phyloP scores from a whole-genome alignment of 2,888 invertebrate genomes.

The Drosophila niveifrons region DNA sequence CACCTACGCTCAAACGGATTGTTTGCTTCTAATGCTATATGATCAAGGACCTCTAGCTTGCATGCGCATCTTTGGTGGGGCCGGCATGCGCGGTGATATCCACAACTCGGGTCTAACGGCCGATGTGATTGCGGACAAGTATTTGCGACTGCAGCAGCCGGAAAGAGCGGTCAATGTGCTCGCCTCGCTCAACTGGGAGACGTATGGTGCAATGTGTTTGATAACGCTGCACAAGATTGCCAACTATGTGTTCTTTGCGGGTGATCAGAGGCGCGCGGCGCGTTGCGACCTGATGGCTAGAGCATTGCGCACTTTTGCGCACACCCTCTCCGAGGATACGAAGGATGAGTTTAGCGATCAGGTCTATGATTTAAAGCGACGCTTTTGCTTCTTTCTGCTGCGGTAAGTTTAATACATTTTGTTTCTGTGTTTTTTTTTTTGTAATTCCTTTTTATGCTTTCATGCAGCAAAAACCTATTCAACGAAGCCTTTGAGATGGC shows the following conservation, averaged over 20 bases:
- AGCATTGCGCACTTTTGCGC: slow-evolving; percentile 92
- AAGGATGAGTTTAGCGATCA: slow-evolving; percentile 91
- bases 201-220: slow-evolving; percentile 91
- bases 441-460: slow-evolving; percentile 7
- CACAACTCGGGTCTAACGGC: slow-evolving; percentile 87
- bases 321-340: slow-evolving; percentile 88
- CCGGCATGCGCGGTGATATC: slow-evolving; percentile 85
- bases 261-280: slow-evolving; percentile 77
- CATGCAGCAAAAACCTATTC: slow-evolving; percentile 88
- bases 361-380: slow-evolving; percentile 92
- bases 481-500: slow-evolving; percentile 94
- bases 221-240: slow-evolving; percentile 91
- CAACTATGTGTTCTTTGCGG: slow-evolving; percentile 87
- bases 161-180: slow-evolving; percentile 90
- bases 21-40: slow-evolving; percentile 87
- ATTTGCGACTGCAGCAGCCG: slow-evolving; percentile 88
- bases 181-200: slow-evolving; percentile 91
- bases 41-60: slow-evolving; percentile 88
- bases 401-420: slow-evolving; percentile 86
- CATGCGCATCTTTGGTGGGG: slow-evolving; percentile 86
- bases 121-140: slow-evolving; percentile 88
- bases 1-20: slow-evolving; percentile 86
- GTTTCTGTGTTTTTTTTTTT: neutral
- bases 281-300: slow-evolving; percentile 88
- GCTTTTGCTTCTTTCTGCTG: slow-evolving; percentile 94